phyloP scores from a whole-genome alignment of 2,113 vertebrate genomes.

The Hirundichthys speculiger region DNA sequence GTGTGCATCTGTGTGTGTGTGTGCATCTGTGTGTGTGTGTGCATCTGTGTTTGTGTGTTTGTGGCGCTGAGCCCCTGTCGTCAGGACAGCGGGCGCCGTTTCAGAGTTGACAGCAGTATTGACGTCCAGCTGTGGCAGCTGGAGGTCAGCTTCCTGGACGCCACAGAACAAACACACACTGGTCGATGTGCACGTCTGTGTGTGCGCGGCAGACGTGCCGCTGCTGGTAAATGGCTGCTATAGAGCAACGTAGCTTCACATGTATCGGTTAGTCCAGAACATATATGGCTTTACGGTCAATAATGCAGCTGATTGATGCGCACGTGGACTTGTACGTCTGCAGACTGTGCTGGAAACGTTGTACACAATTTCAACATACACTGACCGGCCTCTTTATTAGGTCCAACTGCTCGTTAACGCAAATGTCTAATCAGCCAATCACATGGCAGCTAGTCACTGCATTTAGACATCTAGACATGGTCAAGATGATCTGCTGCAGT shows the following conservation, averaged over 20 bases:
- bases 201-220: background rate
- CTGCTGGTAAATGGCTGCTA: slow-evolving; percentile 16
- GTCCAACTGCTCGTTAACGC: too few relatives aligned
- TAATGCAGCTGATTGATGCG: background rate
- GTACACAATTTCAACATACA: too few relatives aligned
- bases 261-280: background rate
- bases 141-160: slow-evolving; percentile 61
- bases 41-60: background rate
- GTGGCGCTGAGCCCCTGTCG: background rate
- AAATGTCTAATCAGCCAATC: too few relatives aligned
- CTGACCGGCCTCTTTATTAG: too few relatives aligned
- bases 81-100: background rate
- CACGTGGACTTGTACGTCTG: background rate
- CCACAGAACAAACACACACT: slow-evolving; percentile 35
- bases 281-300: background rate
- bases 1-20: background rate
- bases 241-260: slow-evolving; percentile 9
- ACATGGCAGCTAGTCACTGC: too few relatives aligned
- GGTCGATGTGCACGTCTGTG: slow-evolving; percentile 51
- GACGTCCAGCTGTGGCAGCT: slow-evolving; percentile 51
- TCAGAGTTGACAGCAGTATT: slow-evolving; percentile 50
- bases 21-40: background rate
- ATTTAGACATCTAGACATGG: too few relatives aligned
- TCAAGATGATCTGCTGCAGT: too few relatives aligned
- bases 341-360: background rate